Percentiles rank a stretch among this genome's conserved stretches.
These are phyloP conservation scores for Galaxea fascicularis DNA, from an alignment of 92 coral and sea anemone species.

Conservation along the genomic window DNA sequence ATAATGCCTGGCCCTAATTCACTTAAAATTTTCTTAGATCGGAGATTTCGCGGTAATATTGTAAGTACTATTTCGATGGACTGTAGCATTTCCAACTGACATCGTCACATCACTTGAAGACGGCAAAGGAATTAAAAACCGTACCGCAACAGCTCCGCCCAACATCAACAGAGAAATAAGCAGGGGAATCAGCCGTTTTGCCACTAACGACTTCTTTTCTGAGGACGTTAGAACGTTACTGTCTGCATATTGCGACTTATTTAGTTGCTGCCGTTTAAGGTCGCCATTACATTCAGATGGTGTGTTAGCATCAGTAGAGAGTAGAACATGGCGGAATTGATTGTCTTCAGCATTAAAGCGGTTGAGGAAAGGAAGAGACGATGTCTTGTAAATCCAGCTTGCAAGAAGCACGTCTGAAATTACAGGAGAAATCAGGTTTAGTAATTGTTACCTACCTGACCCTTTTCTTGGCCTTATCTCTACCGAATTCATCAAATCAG, in stretches of 20 bases:
- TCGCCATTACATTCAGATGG: background rate
- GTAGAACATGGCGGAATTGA: background rate
- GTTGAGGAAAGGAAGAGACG: conserved; percentile 24
- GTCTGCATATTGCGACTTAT: background rate
- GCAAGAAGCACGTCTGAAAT: conserved; percentile 8
- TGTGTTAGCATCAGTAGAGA: background rate
- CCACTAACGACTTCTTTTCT: conserved; percentile 21
- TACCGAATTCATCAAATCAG: no score
- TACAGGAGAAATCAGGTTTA: background rate
- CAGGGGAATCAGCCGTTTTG: conserved; percentile 38
- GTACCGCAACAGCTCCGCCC: conserved; percentile 50
- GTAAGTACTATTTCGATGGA: background rate
- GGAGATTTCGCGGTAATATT: background rate
- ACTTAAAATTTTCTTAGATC: background rate
- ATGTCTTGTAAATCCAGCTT: conserved; percentile 40
- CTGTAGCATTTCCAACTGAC: conserved; percentile 15
- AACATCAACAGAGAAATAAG: conserved; percentile 36
- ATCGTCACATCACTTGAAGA: background rate
- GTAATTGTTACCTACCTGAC: background rate
- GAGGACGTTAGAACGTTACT: conserved; percentile 1
- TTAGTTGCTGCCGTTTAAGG: background rate
- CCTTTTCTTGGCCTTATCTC: no score
- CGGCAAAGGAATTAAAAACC: conserved; percentile 61
- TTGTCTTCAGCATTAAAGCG: background rate
- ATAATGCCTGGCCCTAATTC: background rate